Percentiles rank a stretch among this genome's conserved stretches.
phyloP scores from a whole-genome alignment of 2,113 vertebrate genomes.

The human region DNA sequence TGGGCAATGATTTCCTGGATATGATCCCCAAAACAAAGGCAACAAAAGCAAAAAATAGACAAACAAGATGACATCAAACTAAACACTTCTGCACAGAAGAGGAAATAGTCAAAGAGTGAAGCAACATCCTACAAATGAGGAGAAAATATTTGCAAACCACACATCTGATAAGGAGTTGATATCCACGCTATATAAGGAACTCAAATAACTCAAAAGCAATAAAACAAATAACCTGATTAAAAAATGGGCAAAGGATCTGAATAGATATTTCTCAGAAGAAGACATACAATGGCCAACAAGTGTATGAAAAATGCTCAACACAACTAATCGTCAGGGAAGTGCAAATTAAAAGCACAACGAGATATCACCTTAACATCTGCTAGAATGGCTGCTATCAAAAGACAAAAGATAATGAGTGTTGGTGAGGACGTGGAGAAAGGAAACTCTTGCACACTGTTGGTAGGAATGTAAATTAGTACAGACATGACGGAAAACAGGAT shows the following conservation, averaged over 20 bases:
- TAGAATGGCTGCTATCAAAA: neutral
- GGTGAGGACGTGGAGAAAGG: neutral
- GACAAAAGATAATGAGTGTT: neutral
- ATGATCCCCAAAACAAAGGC: neutral
- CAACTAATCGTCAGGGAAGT: neutral
- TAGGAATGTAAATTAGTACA: neutral
- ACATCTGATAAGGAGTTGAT: neutral
- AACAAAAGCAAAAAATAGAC: neutral
- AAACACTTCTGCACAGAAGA: neutral
- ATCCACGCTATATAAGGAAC: neutral
- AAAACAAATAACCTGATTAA: neutral
- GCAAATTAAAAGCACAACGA: too few species aligned
- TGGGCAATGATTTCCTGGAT: neutral
- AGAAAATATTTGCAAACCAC: neutral
- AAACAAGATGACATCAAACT: neutral
- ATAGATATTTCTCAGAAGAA: neutral
- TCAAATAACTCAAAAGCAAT: neutral
- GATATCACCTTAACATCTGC: neutral
- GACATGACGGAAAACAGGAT: neutral
- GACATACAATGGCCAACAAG: neutral
- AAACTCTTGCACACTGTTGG: neutral
- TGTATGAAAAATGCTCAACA: neutral
- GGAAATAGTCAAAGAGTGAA: neutral
- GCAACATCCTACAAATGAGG: neutral
- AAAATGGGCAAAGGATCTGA: neutral